phyloP scores from a whole-genome alignment of 2,797 vertebrate species.

The Pachyuromys duprasi region DNA sequence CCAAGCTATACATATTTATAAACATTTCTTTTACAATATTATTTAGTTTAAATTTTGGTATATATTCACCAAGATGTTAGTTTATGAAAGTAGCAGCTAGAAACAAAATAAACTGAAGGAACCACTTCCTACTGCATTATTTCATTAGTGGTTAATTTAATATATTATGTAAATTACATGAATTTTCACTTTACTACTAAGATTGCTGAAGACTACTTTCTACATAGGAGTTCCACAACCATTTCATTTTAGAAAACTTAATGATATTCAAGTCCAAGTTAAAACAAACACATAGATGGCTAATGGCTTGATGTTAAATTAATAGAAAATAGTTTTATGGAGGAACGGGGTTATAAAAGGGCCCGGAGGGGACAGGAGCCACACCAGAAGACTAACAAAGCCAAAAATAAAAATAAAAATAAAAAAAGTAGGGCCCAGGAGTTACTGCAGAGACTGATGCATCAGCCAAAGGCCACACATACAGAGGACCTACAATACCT shows the following conservation, averaged over 20 bases:
- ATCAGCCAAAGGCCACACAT: too few relatives aligned
- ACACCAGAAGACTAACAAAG: too few relatives aligned
- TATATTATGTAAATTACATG: not conserved
- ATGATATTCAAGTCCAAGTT: not conserved
- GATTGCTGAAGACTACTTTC: not conserved
- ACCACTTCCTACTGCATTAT: not conserved
- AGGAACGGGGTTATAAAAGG: too few relatives aligned
- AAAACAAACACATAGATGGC: not conserved
- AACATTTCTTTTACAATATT: not conserved
- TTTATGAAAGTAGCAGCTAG: not conserved
- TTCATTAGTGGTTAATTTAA: not conserved
- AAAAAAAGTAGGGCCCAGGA: too few relatives aligned
- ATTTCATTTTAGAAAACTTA: not conserved
- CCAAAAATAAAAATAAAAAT: too few relatives aligned
- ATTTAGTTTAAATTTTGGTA: not conserved
- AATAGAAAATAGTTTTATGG: not conserved
- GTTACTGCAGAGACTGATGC: too few relatives aligned
- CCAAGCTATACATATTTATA: not conserved
- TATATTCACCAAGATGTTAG: not conserved
- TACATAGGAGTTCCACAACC: not conserved
- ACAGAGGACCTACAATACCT: too few relatives aligned
- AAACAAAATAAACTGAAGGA: not conserved
- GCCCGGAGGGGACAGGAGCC: too few relatives aligned
- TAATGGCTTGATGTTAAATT: not conserved
- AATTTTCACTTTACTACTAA: constrained; percentile 34